Conservation (phyloP, 1,140 invertebrate species). For the Scylla paramamosain region DNA sequence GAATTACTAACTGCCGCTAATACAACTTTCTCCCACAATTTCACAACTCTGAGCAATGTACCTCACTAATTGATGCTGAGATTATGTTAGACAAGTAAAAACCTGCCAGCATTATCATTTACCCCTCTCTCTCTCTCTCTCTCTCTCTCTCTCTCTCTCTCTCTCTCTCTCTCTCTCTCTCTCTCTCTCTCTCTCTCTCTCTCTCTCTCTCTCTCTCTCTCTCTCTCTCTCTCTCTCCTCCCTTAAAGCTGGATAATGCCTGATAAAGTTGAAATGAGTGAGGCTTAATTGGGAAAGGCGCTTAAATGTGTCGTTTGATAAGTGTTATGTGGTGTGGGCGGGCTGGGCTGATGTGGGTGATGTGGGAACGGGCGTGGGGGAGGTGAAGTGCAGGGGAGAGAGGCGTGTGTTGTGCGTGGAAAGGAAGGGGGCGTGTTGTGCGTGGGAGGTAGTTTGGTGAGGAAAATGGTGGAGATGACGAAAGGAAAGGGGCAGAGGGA, state of each 20-base stretch:
- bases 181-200: too few species aligned
- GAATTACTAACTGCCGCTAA: neutral
- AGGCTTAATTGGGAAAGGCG: neutral
- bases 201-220: too few species aligned
- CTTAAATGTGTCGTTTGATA: neutral
- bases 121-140: too few species aligned
- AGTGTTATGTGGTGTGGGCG: neutral
- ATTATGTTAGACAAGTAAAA: neutral
- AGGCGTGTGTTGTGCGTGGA: too few species aligned
- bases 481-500: neutral
- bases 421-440: too few species aligned
- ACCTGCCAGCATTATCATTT: neutral
- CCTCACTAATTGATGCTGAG: neutral
- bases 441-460: too few species aligned
- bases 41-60: neutral
- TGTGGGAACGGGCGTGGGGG: neutral
- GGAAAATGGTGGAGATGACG: neutral
- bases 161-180: too few species aligned
- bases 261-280: neutral
- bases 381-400: neutral
- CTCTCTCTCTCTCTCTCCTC: neutral
- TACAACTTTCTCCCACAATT: neutral
- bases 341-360: neutral
- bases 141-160: too few species aligned
- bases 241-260: neutral